Percentiles rank a stretch among this genome's conserved stretches.
These are phyloP conservation scores for Bombus pyrosoma DNA, from an alignment of 1,140 invertebrate species.

Conservation along the genomic window DNA sequence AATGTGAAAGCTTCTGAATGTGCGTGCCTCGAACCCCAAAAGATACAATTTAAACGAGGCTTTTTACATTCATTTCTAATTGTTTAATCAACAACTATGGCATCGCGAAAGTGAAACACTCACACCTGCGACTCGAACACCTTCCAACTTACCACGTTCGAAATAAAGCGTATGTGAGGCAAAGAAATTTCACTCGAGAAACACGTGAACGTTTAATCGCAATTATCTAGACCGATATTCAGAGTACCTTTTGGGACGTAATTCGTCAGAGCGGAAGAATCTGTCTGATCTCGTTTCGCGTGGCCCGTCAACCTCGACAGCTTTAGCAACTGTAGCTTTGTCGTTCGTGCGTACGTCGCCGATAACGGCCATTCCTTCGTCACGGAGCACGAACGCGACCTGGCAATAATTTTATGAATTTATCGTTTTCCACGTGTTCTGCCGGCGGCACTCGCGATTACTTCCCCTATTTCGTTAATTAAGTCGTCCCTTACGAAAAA, in stretches of 20 bases:
- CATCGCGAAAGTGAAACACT: too few species aligned
- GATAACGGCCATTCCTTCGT: slow-evolving; percentile 28
- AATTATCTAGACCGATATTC: neutral
- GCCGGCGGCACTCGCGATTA: neutral
- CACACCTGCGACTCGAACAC: neutral
- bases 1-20: too few species aligned
- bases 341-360: slow-evolving; percentile 31
- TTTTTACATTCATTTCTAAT: too few species aligned
- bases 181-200: neutral
- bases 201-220: slow-evolving; percentile 9
- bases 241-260: neutral
- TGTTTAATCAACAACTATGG: too few species aligned
- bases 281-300: slow-evolving; percentile 16
- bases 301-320: slow-evolving; percentile 11
- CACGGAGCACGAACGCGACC: slow-evolving; percentile 1
- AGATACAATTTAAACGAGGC: too few species aligned
- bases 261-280: slow-evolving; percentile 25
- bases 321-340: slow-evolving; percentile 49
- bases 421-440: slow-evolving; percentile 27
- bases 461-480: slow-evolving; percentile 31
- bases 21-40: too few species aligned
- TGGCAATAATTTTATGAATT: slow-evolving; percentile 45
- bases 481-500: slow-evolving; percentile 4
- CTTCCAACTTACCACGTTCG: neutral
- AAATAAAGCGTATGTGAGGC: neutral